These are phyloP conservation scores for Temnothorax rugatulus DNA, from an alignment of 2,888 invertebrate genomes.

Conservation along the genomic window DNA sequence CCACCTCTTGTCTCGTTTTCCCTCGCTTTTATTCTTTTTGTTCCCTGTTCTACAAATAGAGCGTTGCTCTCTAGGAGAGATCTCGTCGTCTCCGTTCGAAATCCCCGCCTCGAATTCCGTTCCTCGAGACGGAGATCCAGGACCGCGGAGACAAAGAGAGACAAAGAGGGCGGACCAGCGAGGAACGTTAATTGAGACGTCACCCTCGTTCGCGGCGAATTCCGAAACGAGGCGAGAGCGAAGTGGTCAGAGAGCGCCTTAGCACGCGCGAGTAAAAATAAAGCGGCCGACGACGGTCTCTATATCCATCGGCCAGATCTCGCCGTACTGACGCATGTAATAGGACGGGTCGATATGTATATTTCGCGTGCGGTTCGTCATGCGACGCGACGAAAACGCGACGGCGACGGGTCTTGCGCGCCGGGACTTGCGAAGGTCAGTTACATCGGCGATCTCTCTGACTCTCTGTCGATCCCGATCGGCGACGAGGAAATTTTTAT, in stretches of 20 bases:
- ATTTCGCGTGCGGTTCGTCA: constrained; percentile 41
- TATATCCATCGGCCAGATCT: constrained; percentile 22
- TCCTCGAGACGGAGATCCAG: constrained; percentile 3
- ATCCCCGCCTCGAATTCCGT: neutral
- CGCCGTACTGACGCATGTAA: constrained; percentile 30
- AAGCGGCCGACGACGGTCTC: constrained; percentile 31
- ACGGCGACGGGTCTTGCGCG: neutral
- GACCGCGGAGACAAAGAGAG: neutral
- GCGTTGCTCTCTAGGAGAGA: constrained; percentile 19
- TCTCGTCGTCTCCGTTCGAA: neutral
- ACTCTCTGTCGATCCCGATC: neutral
- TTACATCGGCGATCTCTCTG: neutral
- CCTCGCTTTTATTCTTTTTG: constrained; percentile 2
- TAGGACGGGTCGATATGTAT: constrained; percentile 33
- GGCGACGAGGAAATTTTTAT: neutral
- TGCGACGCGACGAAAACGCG: constrained; percentile 35
- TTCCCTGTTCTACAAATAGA: constrained; percentile 34
- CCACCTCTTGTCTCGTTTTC: neutral
- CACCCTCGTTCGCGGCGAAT: constrained; percentile 31
- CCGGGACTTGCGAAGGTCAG: constrained; percentile 26
- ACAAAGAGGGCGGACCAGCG: neutral
- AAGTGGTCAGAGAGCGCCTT: constrained; percentile 26
- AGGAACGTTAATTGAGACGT: constrained; percentile 65
- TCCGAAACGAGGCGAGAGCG: constrained; percentile 39
- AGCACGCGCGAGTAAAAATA: constrained; percentile 41